Percentiles rank a stretch among this genome's conserved stretches.
These are phyloP conservation scores for Catharus ustulatus DNA, from an alignment of 2,797 vertebrate genomes.

Conservation along the genomic window DNA sequence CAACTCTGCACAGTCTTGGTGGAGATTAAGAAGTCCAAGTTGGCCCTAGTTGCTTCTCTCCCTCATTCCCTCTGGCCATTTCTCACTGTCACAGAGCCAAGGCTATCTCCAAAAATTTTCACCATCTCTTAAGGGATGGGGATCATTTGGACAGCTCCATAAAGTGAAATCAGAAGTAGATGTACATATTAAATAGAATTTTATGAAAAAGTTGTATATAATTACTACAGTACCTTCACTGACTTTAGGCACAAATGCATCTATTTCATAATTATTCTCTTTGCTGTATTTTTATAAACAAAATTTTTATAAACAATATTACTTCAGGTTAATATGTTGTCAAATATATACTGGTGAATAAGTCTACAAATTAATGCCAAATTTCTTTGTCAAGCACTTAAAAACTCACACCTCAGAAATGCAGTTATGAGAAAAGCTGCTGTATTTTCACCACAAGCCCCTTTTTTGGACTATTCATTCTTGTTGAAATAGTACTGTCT, in stretches of 20 bases:
- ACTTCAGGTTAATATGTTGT: background rate
- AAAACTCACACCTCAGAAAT: background rate
- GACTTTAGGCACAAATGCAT: background rate
- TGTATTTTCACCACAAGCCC: background rate
- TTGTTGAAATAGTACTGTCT: background rate
- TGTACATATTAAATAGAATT: background rate
- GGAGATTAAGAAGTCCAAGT: background rate
- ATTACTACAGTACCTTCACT: background rate
- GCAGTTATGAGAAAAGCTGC: background rate
- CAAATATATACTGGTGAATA: background rate
- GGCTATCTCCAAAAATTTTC: background rate
- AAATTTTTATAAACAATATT: background rate
- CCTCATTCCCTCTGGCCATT: background rate
- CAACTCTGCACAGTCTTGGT: background rate
- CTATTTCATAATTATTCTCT: background rate
- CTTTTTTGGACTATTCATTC: background rate
- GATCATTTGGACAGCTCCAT: background rate
- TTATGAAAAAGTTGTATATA: background rate
- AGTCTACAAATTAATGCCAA: background rate
- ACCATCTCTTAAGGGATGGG: background rate
- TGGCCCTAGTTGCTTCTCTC: background rate
- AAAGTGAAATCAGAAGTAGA: background rate
- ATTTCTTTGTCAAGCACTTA: background rate
- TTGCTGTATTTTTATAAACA: background rate
- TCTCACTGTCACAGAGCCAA: background rate